phyloP scores from a whole-genome alignment of 2,113 vertebrate species.

The Charina bottae region DNA sequence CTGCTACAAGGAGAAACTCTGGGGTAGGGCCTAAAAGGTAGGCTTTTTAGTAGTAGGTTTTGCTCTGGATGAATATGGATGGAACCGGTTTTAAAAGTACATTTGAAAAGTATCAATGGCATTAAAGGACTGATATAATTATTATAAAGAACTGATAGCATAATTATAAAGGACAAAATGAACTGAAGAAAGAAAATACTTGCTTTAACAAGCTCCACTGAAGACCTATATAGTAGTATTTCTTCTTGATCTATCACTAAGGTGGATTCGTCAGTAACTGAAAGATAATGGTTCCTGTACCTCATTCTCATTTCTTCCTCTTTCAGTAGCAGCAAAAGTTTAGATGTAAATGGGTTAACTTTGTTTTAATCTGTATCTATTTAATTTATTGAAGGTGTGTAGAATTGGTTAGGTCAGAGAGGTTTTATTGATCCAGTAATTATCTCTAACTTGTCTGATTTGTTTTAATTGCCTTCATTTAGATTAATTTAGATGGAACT shows the following conservation, averaged over 20 bases:
- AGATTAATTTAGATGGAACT: conserved; percentile 43
- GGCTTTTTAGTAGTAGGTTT: background rate
- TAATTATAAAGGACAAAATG: background rate
- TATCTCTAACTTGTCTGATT: conserved; percentile 45
- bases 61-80: background rate
- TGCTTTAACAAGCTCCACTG: background rate
- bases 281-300: background rate
- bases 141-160: background rate
- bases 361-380: conserved; percentile 46
- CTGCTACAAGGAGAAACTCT: background rate
- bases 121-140: background rate
- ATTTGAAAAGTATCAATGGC: background rate
- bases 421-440: conserved; percentile 55
- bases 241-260: background rate
- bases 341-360: conserved; percentile 36
- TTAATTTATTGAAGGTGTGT: conserved; percentile 50
- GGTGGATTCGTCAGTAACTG: background rate
- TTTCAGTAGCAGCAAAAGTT: conserved; percentile 26
- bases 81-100: background rate
- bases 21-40: background rate
- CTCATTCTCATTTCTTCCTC: background rate
- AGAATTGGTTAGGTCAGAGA: conserved; percentile 43
- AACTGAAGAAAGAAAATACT: background rate
- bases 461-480: conserved; percentile 61
- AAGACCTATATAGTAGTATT: background rate